Evolutionary conservation across 2,797 vertebrate species (phyloP), one percentile per base, ranked within the genome.

Genomic region (Danio kyathit): DNA sequence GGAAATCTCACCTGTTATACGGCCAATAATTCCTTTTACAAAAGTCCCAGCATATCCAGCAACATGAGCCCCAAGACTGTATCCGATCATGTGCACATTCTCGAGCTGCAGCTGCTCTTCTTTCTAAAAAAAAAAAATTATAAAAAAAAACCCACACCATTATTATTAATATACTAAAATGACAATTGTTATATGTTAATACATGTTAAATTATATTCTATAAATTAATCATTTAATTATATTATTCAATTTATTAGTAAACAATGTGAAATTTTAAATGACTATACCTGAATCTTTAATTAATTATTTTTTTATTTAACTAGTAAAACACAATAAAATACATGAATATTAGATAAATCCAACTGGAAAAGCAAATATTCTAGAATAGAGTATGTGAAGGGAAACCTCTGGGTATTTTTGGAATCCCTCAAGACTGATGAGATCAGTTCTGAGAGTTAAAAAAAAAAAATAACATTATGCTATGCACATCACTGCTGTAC

Each of bases 61-160:
- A 0, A 97, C 96, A 0, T 99, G 98, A 2, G 98, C 98, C 0
- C 98, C 98, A 5, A 99, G 92, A 87, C 98, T 99, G 88, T 99
- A 99, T 83, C 98, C 98, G 1, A 99, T 98, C 86, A 99, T 90
- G 85, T 99, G 98, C 64, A 99, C 95, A 0, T 96, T 96, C 67
- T 90, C 56, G 0, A 98, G 89, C 46, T 92, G 91, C 61, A 98
- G 92, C 9, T 88, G 89, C 0, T 91, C 88, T 76, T 96, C 94
- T 17, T 95, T 94, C 98, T 99, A 91, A 29, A 29, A n/a, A n/a
- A 46, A 87, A 29, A n/a, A n/a, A n/a, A n/a, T n/a, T n/a, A n/a
- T 3, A 14, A 49, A 38, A 64, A 9, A 64, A 11, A 29, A 41
- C 57, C 21, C 6, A 3, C 4, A 57, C 46, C 52, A 10, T 29